Conservation (phyloP, 2,888 invertebrate species). For the Malthinus flaveolus region DNA sequence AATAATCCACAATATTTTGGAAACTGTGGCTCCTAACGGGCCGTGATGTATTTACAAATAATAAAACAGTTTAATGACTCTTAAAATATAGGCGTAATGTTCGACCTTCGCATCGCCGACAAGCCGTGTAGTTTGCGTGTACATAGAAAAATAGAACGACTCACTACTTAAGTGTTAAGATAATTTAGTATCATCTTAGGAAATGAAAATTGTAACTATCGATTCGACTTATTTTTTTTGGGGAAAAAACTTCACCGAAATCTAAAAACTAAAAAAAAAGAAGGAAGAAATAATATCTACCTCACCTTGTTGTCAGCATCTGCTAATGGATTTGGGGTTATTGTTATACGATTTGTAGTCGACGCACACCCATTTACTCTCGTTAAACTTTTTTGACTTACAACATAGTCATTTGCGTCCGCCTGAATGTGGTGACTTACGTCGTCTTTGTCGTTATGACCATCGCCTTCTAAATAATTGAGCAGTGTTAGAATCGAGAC, state of each 20-base stretch:
- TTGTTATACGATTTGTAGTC: slow-evolving; percentile 62
- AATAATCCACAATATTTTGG: too few species aligned
- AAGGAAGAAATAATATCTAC: slow-evolving; percentile 41
- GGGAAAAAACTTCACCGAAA: too few species aligned
- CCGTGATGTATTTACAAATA: too few species aligned
- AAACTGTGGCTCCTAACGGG: too few species aligned
- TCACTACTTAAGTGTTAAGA: slow-evolving; percentile 7
- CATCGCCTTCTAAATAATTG: slow-evolving; percentile 6
- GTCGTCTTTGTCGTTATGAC: slow-evolving; percentile 45
- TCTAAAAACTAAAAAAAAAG: slow-evolving; percentile 20
- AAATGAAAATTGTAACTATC: too few species aligned
- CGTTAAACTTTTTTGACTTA: slow-evolving; percentile 46
- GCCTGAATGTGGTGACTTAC: slow-evolving; percentile 50
- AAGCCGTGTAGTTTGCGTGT: slow-evolving; percentile 4
- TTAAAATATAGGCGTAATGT: too few species aligned
- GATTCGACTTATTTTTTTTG: too few species aligned
- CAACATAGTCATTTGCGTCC: slow-evolving; percentile 51
- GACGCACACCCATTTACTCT: slow-evolving; percentile 50
- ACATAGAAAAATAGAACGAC: slow-evolving; percentile 16
- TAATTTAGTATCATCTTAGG: too few species aligned
- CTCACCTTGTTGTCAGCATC: slow-evolving; percentile 69
- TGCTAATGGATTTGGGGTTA: slow-evolving; percentile 76
- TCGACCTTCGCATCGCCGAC: too few species aligned
- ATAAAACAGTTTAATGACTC: too few species aligned
- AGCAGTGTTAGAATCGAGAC: background rate